These are phyloP conservation scores for Cinclus mexicanus DNA, from an alignment of 2,113 vertebrate species.

Conservation along the genomic window DNA sequence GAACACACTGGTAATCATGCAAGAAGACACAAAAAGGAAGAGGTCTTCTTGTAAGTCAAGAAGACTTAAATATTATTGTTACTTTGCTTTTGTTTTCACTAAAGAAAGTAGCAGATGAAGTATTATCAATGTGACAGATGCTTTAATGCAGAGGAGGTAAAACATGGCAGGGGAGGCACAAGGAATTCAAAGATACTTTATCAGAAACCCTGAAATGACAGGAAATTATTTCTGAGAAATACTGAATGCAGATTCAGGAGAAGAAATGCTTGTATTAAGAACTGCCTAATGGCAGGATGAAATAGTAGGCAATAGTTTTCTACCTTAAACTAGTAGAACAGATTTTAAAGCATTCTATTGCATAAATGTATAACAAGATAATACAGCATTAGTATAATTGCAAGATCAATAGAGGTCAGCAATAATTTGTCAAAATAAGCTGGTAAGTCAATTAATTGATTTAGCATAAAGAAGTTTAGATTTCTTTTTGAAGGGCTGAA, in stretches of 20 bases:
- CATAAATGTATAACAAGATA: background rate
- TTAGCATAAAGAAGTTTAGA: background rate
- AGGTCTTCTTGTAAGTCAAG: background rate
- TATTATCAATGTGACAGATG: background rate
- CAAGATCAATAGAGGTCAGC: background rate
- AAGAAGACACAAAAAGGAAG: background rate
- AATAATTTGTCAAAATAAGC: background rate
- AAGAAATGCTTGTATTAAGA: background rate
- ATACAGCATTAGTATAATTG: background rate
- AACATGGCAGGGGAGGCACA: background rate
- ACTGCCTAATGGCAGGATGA: background rate
- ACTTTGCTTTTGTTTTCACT: background rate
- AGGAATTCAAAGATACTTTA: background rate
- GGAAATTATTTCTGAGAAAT: background rate
- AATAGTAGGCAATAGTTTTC: background rate
- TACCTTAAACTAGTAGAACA: background rate
- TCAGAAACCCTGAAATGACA: background rate
- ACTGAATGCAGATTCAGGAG: background rate
- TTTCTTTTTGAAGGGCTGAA: background rate
- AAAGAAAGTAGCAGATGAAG: background rate
- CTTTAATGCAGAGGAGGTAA: background rate
- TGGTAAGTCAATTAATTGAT: background rate
- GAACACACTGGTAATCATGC: background rate
- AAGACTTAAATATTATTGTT: background rate
- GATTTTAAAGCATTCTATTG: background rate